Evolutionary conservation across 1,140 invertebrate species (phyloP), one percentile per base, ranked within the genome.

Genomic region (Hylaeus volcanicus): DNA sequence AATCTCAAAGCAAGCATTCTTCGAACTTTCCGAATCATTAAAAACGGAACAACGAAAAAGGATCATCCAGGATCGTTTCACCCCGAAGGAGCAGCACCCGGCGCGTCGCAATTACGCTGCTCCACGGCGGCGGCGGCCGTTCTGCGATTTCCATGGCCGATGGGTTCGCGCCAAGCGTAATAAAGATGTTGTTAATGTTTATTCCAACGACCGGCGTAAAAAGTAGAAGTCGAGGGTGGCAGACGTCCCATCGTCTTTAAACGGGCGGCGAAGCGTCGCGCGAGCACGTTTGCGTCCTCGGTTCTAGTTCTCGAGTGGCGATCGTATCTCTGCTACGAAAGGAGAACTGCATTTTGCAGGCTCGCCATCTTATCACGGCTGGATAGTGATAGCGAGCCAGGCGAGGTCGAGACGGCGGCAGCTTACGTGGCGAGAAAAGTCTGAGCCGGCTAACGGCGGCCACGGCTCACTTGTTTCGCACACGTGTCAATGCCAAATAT

Each of bases 371-470:
- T 87, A 86, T 86, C 86, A 79, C 14, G 26, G 39, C 12, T n/a
- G 74, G 80, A 79, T 87, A 82, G 68, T 37, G 82, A 87, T 83
- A 75, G 74, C 58, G 37, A 39, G 68, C 60, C 41, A 71, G 73
- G 56, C 83, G 65, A 84, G 79, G 83, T 82, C 66, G 70, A 61
- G 5, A 39, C 55, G 68, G 72, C 65, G 41, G 6, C 45, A 55
- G 80, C 75, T 87, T 84, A 82, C 82, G 74, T 74, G 78, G 75
- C 85, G 73, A 74, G 82, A 87, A 86, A 87, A 79, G 77, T 65
- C 45, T 51, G n/a, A 41, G 53, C 9, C 61, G 65, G 26, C 51
- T 73, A 66, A 77, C 53, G 69, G 26, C 45, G 41, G 66, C 3
- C 69, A 71, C 83, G 75, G 61, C 55, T 83, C 65, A 74, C 77